Conservation (phyloP, 2,113 vertebrate species). For the Tetrax tetrax region DNA sequence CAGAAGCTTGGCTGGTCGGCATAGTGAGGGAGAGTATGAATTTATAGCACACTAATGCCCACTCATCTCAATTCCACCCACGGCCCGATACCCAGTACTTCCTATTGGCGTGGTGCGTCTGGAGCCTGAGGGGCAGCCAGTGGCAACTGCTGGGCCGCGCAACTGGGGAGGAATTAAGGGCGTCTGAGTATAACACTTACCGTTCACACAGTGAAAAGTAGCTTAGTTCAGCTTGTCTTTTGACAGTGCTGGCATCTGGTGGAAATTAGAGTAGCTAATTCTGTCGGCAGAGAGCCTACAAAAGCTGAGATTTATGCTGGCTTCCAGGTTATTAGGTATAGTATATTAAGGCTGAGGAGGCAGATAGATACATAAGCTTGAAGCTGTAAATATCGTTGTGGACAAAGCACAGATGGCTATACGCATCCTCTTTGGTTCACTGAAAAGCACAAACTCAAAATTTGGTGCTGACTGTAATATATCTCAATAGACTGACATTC, state of each 20-base stretch:
- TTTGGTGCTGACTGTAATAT: background rate
- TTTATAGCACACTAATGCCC: background rate
- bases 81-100: rapidly evolving
- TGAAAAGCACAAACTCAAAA: background rate
- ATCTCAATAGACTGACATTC: background rate
- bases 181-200: background rate
- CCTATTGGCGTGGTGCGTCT: rapidly evolving
- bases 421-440: background rate
- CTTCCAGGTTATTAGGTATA: background rate
- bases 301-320: background rate
- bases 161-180: background rate
- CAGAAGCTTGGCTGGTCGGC: background rate
- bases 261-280: slow-evolving; percentile 32
- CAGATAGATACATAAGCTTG: background rate
- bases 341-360: background rate
- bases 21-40: background rate
- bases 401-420: background rate
- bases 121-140: rapidly evolving
- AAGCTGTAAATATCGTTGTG: background rate
- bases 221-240: slow-evolving; percentile 25
- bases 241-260: background rate
- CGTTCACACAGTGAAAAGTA: background rate
- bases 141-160: background rate
- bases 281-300: background rate
- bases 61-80: background rate